Percentiles rank a stretch among this genome's conserved stretches.
phyloP scores from a whole-genome alignment of 2,113 vertebrate species.

The Orycteropus afer region DNA sequence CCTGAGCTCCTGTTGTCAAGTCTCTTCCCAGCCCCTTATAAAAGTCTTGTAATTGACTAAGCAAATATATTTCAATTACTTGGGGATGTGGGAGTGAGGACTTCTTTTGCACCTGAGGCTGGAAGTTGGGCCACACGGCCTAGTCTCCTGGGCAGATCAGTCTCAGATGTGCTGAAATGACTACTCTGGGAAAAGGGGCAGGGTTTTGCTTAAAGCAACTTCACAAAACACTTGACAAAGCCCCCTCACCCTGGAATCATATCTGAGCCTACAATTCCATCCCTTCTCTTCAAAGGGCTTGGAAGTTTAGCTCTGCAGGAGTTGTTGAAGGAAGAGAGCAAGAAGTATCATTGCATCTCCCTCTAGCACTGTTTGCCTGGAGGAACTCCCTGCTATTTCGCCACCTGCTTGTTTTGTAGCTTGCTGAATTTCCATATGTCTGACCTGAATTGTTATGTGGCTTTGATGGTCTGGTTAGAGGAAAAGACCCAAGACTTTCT shows the following conservation, averaged over 20 bases:
- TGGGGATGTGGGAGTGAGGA: neutral
- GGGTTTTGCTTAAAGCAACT: neutral
- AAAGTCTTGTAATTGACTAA: neutral
- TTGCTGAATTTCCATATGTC: slow-evolving; percentile 40
- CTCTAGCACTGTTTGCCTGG: neutral
- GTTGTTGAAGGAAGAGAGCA: neutral
- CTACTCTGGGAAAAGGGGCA: neutral
- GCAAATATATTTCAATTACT: neutral
- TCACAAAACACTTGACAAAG: slow-evolving; percentile 8
- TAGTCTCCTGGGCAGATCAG: neutral
- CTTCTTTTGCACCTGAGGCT: neutral
- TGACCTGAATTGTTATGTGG: slow-evolving; percentile 1
- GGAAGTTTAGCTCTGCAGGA: neutral
- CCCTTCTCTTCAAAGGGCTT: neutral
- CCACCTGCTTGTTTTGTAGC: slow-evolving; percentile 47
- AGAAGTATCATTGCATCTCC: neutral
- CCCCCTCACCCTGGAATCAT: neutral
- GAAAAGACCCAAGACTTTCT: neutral
- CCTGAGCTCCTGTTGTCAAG: neutral
- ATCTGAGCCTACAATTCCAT: neutral
- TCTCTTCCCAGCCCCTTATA: neutral
- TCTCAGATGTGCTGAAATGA: neutral
- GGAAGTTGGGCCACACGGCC: neutral
- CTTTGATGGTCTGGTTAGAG: neutral
- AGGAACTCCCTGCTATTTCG: neutral